Conservation (phyloP, 1,140 invertebrate species). For the Maniola jurtina region DNA sequence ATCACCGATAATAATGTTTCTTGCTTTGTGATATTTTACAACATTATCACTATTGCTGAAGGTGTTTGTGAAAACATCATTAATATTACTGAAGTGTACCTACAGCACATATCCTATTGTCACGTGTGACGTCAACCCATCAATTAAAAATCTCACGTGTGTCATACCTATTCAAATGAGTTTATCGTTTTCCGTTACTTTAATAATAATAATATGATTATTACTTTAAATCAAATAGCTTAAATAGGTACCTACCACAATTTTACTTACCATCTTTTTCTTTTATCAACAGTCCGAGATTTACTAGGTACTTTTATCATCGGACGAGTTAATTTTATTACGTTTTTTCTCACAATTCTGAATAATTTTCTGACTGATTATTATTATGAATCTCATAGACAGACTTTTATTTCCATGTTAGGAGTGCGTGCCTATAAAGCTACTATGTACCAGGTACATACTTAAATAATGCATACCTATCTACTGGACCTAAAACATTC, state of each 20-base stretch:
- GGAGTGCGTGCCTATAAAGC: too few species aligned
- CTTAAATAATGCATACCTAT: neutral
- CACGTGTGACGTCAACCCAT: constrained; percentile 15
- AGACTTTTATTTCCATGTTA: too few species aligned
- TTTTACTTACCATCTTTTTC: too few species aligned
- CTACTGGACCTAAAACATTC: neutral
- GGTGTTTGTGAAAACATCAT: constrained; percentile 3
- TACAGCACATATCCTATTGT: constrained; percentile 16
- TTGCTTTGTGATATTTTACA: neutral
- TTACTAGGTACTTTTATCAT: too few species aligned
- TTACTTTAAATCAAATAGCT: neutral
- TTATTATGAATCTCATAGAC: too few species aligned
- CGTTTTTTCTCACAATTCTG: too few species aligned
- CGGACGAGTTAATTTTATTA: too few species aligned
- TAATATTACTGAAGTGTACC: neutral
- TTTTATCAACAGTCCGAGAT: too few species aligned
- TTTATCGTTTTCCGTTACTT: neutral
- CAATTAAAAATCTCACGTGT: constrained; percentile 1
- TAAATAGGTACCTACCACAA: too few species aligned
- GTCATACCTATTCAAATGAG: neutral
- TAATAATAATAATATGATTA: neutral
- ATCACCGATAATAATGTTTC: too few species aligned
- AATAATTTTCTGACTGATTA: too few species aligned
- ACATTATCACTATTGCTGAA: constrained; percentile 6
- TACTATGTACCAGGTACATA: too few species aligned